phyloP scores from a whole-genome alignment of 2,113 vertebrate species.

The Reinhardtius hippoglossoides region DNA sequence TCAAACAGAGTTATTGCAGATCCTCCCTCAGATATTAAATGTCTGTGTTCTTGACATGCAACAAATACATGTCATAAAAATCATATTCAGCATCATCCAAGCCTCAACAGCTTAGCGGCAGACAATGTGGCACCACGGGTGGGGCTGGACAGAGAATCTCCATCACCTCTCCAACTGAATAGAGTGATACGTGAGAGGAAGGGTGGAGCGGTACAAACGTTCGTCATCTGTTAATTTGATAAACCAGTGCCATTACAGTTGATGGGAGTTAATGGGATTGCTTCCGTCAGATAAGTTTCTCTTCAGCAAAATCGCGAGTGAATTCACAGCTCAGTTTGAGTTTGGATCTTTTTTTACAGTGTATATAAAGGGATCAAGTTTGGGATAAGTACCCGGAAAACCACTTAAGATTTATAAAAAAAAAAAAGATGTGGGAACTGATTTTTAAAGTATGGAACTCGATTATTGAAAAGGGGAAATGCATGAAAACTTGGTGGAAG shows the following conservation, averaged over 20 bases:
- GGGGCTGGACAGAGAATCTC: slow-evolving; percentile 22
- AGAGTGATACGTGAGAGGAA: slow-evolving; percentile 57
- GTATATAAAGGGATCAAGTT: too few species aligned
- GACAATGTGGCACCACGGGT: slow-evolving; percentile 36
- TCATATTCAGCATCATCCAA: slow-evolving; percentile 35
- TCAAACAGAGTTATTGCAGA: neutral
- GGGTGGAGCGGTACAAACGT: slow-evolving; percentile 44
- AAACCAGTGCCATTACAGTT: neutral
- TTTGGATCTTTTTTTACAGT: too few species aligned
- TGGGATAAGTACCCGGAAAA: too few species aligned
- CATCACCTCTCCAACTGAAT: slow-evolving; percentile 10
- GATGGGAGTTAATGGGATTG: too few species aligned
- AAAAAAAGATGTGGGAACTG: too few species aligned
- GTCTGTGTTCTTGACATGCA: neutral
- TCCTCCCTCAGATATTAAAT: slow-evolving; percentile 24
- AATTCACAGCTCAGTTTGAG: neutral
- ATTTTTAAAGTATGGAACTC: too few species aligned
- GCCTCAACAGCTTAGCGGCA: slow-evolving; percentile 5
- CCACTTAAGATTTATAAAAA: too few species aligned
- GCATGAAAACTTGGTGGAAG: too few species aligned
- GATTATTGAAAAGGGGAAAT: too few species aligned
- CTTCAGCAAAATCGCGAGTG: too few species aligned
- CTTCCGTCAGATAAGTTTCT: too few species aligned
- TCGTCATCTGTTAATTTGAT: neutral
- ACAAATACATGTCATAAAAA: slow-evolving; percentile 39